Percentiles rank a stretch among this genome's conserved stretches.
phyloP scores from a whole-genome alignment of 1,140 invertebrate species.

The Drosophila burlai region DNA sequence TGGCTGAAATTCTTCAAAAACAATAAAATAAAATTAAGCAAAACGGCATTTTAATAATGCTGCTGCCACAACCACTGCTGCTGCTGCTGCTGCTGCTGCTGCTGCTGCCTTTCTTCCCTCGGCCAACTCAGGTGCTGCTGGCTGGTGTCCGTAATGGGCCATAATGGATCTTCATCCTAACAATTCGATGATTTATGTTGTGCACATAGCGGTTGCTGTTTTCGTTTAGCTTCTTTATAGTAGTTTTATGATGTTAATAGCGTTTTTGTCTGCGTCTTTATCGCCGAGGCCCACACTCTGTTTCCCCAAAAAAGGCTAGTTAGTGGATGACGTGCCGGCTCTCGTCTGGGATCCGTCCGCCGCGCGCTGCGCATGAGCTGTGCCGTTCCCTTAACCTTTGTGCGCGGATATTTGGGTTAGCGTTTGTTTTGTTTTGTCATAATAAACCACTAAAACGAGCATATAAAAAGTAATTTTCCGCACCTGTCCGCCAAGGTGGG shows the following conservation, averaged over 20 bases:
- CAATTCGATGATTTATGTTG: slow-evolving; percentile 85
- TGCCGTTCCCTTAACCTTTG: slow-evolving; percentile 58
- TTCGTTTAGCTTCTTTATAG: slow-evolving; percentile 68
- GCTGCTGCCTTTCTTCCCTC: slow-evolving; percentile 28
- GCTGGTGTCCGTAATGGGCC: slow-evolving; percentile 78
- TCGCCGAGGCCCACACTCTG: slow-evolving; percentile 61
- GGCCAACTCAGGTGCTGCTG: slow-evolving; percentile 41
- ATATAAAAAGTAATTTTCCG: slow-evolving; percentile 84
- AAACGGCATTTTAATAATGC: slow-evolving; percentile 84
- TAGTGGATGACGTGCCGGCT: slow-evolving; percentile 32
- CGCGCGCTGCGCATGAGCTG: slow-evolving; percentile 65
- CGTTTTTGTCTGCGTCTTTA: slow-evolving; percentile 72
- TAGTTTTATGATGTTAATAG: slow-evolving; percentile 77
- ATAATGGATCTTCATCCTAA: slow-evolving; percentile 83
- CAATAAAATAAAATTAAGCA: slow-evolving; percentile 84
- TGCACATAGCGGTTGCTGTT: slow-evolving; percentile 75
- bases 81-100: slow-evolving; percentile 37
- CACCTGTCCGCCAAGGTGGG: slow-evolving; percentile 74
- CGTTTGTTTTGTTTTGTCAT: slow-evolving; percentile 78
- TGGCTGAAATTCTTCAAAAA: slow-evolving; percentile 76
- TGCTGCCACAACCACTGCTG: slow-evolving; percentile 20
- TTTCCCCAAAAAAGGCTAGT: slow-evolving; percentile 45
- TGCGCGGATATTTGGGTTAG: slow-evolving; percentile 54
- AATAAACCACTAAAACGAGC: slow-evolving; percentile 81
- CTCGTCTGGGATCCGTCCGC: slow-evolving; percentile 23